These are phyloP conservation scores for Gyps fulvus DNA, from an alignment of 2,113 vertebrate genomes.

Conservation along the genomic window DNA sequence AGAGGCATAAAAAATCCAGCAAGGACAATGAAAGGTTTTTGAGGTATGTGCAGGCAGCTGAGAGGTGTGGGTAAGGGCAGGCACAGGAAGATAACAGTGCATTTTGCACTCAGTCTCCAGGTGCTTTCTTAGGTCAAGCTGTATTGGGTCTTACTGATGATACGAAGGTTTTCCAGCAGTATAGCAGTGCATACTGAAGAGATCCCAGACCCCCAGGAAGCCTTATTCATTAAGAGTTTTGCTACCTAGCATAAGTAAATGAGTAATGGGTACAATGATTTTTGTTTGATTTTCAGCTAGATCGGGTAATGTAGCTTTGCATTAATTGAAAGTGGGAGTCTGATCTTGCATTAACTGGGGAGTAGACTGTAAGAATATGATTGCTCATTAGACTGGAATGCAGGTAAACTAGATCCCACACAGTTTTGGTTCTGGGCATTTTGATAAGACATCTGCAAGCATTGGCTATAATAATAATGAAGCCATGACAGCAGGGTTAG, in stretches of 20 bases:
- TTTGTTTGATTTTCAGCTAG: not conserved
- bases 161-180: not conserved
- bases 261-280: not conserved
- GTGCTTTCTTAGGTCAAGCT: not conserved
- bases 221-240: not conserved
- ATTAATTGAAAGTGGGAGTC: not conserved
- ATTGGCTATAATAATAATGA: not conserved
- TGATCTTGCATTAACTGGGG: not conserved
- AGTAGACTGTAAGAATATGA: not conserved
- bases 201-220: not conserved
- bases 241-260: not conserved
- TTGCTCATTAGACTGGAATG: not conserved
- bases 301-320: rapidly evolving
- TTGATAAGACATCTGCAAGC: not conserved
- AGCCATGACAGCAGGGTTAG: not conserved
- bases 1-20: not conserved
- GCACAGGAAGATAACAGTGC: not conserved
- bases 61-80: not conserved
- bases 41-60: not conserved
- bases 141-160: rapidly evolving
- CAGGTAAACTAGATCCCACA: not conserved
- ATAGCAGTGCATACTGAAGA: not conserved
- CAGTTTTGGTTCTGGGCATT: not conserved
- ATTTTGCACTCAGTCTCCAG: not conserved
- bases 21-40: not conserved